A percentile compares a stretch with the other conserved stretches of the same genome.
Conservation (phyloP, 2,888 invertebrate species). For the Agrochola litura region DNA sequence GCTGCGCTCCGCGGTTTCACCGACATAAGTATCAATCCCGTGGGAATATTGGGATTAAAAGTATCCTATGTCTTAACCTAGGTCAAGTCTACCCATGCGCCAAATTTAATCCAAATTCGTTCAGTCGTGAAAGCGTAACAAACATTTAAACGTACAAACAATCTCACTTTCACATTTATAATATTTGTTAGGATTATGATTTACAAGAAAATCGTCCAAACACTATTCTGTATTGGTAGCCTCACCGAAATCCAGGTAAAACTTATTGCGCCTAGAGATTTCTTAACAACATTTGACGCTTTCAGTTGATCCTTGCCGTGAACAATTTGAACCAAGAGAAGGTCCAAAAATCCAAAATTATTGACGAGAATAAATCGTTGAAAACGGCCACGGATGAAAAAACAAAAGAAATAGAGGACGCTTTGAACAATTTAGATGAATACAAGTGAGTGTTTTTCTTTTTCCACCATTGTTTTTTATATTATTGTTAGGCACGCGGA, state of each 20-base stretch:
- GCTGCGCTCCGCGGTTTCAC: too few relatives aligned
- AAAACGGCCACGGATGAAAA: slow-evolving; percentile 72
- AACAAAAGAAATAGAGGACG: slow-evolving; percentile 73
- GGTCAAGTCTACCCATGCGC: too few relatives aligned
- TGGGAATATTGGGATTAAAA: too few relatives aligned
- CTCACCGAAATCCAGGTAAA: not conserved
- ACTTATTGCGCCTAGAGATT: not conserved
- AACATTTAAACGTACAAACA: too few relatives aligned
- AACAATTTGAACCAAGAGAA: slow-evolving; percentile 81
- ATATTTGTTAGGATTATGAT: not conserved
- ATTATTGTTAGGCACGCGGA: not conserved
- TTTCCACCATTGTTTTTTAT: too few relatives aligned
- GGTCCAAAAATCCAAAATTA: slow-evolving; percentile 72
- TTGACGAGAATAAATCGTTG: slow-evolving; percentile 75
- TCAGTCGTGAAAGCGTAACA: too few relatives aligned
- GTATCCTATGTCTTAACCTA: too few relatives aligned
- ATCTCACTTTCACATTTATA: too few relatives aligned
- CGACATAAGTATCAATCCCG: too few relatives aligned
- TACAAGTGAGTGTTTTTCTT: slow-evolving; percentile 74
- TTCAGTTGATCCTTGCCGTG: slow-evolving; percentile 80
- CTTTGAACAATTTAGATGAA: slow-evolving; percentile 74
- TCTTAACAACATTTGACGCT: slow-evolving; percentile 38
- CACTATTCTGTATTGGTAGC: not conserved
- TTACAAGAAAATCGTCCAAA: not conserved
- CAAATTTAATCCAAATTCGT: too few relatives aligned